Evolutionary conservation across 2,797 vertebrate species (phyloP), one percentile per base, ranked within the genome.

Genomic region (Mus caroli): DNA sequence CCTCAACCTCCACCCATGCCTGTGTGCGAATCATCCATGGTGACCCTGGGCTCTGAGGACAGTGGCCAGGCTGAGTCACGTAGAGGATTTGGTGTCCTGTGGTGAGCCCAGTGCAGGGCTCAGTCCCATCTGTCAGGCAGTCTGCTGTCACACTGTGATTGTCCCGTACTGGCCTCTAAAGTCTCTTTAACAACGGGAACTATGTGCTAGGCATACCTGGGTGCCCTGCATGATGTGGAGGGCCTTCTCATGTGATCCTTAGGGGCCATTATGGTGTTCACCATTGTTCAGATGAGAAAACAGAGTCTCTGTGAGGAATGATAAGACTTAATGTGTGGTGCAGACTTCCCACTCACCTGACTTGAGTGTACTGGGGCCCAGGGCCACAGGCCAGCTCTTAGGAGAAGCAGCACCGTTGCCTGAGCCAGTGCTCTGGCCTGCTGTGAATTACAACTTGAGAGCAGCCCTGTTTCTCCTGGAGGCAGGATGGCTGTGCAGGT

Each of bases 201-300:
- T 40, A 77, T 84, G 88, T 90, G 28, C 26, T 95, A 56, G 90
- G 37, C 34, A 3, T 62, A 71, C 37, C 73, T 83, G 54, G 52
- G 11, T 84, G 6, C 37, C 46, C 12, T 9, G 58, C 4, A 28
- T 20, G 79, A 69, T 84, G 31, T 34, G 64, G 46, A 86, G 73
- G 52, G 34, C 64, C 34, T 91, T 58, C 56, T 62, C 85, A 87
- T 24, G 12, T 9, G 62, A 56, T 37, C 14, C 50, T 56, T 56
- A 28, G 67, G 43, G 67, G 4, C 31, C 12, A 11, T 26, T 52
- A 80, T 10, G 85, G 78, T 54, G 26, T 69, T 82, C 2, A 14
- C 14, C 76, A n/a, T 24, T 90, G 75, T 80, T 85, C 73, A 85
- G 77, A 73, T 82, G 50, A 85, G 73, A 28, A 94, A 43, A 60